Evolutionary conservation across 2,113 vertebrate genomes (phyloP), one percentile per base, ranked within the genome.

Genomic region (Oreochromis spilurus): DNA sequence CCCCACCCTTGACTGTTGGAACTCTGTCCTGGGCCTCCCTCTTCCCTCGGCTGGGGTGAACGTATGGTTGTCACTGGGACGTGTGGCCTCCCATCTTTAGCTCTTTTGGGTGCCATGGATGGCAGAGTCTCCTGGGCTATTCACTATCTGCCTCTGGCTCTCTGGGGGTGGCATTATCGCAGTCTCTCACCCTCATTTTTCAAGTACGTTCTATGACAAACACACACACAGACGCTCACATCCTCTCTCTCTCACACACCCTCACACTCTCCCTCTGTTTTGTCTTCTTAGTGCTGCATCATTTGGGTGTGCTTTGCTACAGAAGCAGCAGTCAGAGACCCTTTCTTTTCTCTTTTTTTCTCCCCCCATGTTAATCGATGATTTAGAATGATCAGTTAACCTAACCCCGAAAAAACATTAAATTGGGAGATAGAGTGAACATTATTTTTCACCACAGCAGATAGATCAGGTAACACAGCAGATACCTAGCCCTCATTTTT

Each of bases 151-250:
- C 34, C 60, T 38, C 60, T 65, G 60, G 60, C 17, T 65, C 38
- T 65, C 60, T n/a, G 60, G 34, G 31, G 60, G 19, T 65, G 34
- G 34, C 13, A 65, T 65, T 38, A 38, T 65, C 21, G 34, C 0
- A 65, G 34, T 65, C 34, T 65, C 10, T 38, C 19, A 1, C 19
- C 34, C 34, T 65, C 34, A 38, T 65, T 65, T 65, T 65, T 38
- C 60, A n/a, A 65, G 38, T 65, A 65, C 1, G 60, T 53, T 53
- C 52, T 53, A n/a, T 65, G 34, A 65, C 60, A 65, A 38, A 38
- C 0, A 65, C 17, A 65, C 60, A 65, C 19, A 38, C 0, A 65
- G 1, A 65, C 31, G n/a, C 60, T 65, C 60, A 65, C 36, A 38
- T 65, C 12, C 10, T 38, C 60, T 12, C 2, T 38, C 60, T 65